phyloP scores from a whole-genome alignment of 2,888 invertebrate genomes.

The Gibbula magus region DNA sequence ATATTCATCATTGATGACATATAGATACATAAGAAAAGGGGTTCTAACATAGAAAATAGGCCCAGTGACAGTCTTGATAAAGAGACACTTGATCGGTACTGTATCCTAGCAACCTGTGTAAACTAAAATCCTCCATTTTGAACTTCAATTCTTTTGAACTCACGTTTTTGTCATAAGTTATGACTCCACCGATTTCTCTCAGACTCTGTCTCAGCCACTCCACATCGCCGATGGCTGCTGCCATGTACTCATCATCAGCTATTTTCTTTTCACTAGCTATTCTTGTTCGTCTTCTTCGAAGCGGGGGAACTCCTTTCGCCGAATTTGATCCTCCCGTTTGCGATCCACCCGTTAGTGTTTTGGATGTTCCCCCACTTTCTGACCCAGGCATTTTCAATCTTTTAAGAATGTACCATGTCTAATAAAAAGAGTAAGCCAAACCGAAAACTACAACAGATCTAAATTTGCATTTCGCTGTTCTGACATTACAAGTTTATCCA shows the following conservation, averaged over 20 bases:
- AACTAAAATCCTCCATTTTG: too few relatives aligned
- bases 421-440: conserved; percentile 1
- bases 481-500: too few relatives aligned
- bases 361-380: conserved; percentile 23
- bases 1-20: too few relatives aligned
- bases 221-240: conserved; percentile 74
- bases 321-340: conserved; percentile 25
- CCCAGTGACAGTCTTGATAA: too few relatives aligned
- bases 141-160: conserved; percentile 31
- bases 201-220: conserved; percentile 74
- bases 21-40: too few relatives aligned
- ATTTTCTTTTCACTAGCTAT: conserved; percentile 66
- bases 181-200: conserved; percentile 60
- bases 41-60: too few relatives aligned
- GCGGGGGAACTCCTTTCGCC: conserved; percentile 39
- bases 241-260: conserved; percentile 75
- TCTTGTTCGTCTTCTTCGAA: conserved; percentile 53
- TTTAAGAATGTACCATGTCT: background rate
- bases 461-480: too few relatives aligned
- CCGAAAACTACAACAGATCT: too few relatives aligned
- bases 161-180: conserved; percentile 74
- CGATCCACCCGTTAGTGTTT: conserved; percentile 20
- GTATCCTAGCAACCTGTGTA: too few relatives aligned
- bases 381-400: conserved; percentile 22
- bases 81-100: too few relatives aligned